Percentiles rank a stretch among this genome's conserved stretches.
Evolutionary conservation across 2,797 vertebrate genomes (phyloP).

Genomic region (Tapirus indicus): DNA sequence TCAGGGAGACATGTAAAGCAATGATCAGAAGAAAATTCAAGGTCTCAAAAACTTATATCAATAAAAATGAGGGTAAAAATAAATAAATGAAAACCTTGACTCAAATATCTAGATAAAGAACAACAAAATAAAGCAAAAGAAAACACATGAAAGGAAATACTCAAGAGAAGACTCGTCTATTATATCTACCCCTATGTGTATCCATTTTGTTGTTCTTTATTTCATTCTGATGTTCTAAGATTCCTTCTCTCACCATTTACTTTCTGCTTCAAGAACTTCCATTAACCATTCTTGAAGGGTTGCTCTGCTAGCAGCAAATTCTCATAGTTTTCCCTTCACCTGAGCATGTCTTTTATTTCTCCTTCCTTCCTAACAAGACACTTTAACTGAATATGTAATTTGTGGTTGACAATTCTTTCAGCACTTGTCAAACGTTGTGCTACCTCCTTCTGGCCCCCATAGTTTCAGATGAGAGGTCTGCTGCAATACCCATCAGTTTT

Average conservation of each 20-base stretch:
- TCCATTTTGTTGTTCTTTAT: neutral
- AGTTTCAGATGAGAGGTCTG: neutral
- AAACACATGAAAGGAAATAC: neutral
- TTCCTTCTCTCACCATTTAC: neutral
- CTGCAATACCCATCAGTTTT: neutral
- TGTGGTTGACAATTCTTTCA: neutral
- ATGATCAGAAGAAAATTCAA: neutral
- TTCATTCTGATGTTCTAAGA: neutral
- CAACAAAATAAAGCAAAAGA: neutral
- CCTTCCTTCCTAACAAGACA: neutral
- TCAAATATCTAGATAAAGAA: neutral
- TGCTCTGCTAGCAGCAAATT: neutral
- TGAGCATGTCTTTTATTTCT: neutral
- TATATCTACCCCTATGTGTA: neutral
- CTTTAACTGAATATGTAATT: neutral
- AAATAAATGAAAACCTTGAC: neutral
- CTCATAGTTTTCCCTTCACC: neutral
- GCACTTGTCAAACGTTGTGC: neutral
- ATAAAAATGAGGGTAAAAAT: conserved; percentile 10
- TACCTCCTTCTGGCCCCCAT: neutral
- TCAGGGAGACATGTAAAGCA: neutral
- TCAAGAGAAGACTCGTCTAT: neutral
- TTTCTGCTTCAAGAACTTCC: neutral
- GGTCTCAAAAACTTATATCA: neutral
- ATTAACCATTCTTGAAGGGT: neutral